Evolutionary conservation across 2,888 invertebrate species (phyloP), one percentile per base, ranked within the genome.

Genomic region (Coremacera marginata): DNA sequence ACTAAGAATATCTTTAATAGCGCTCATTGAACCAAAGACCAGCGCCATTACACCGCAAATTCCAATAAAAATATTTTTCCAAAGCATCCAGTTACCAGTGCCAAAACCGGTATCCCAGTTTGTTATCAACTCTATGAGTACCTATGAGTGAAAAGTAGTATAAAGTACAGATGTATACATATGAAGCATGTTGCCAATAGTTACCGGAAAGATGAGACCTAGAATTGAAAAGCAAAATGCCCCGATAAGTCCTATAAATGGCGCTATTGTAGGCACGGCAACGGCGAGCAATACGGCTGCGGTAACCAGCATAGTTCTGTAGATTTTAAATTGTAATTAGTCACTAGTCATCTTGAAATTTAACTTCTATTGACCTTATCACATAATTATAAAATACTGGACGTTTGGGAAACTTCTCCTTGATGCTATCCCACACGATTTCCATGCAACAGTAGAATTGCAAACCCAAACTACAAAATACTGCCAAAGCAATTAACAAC

Each of bases 371-470:
- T 79, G 78, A 89, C 84, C 92, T 91, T 88, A 96, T 91, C 44
- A 93, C 88, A 89, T 96, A 96, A 88, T 97, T 96, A 7, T 94
- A 93, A 16, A 94, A 84, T 25, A 91, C 88, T 8, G 93, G 93
- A 68, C 92, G 92, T 85, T 94, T 94, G 37, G 91, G 91, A 88
- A 93, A 94, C 81, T 91, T 92, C 0, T 95, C 93, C 86, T 96
- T 94, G 72, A 98, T 91, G 71, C 91, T 91, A 84, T 94, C 95
- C 96, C 97, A 98, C 80, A 94, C 94, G 82, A 99, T 97, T 86
- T 96, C 96, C 76, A 98, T 92, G 88, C 98, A 98, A 19, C 99
- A 98, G 90, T 95, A 99, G 90, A 98, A 98, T 90, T 99, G 98
- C 19, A 99, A 93, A 8, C 97, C 97, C 88, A 98, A 99, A 0